Evolutionary conservation across 1,140 invertebrate species (phyloP), one percentile per base, ranked within the genome.

Genomic region (Rhynchophorus ferrugineus): DNA sequence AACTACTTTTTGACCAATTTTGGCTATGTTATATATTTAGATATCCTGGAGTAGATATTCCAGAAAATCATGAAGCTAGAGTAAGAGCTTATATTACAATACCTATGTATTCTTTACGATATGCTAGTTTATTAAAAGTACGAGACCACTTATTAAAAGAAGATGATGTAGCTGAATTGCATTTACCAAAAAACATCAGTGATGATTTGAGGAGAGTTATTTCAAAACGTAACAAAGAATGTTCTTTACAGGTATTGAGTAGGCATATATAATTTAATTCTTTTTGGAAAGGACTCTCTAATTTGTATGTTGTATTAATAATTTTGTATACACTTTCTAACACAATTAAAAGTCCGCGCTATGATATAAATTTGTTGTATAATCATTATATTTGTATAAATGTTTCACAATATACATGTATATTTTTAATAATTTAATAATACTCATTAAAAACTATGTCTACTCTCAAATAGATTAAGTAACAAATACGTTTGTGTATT

Each of bases 101-200:
- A 1, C 68, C 68, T 2, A 6, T 69, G 8, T 61, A 62, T 41
- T 67, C 58, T 58, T 61, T 69, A 49, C 56, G 57, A 43, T 61
- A 61, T 44, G 50, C 38, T 3, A 35, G 54, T 35, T 53, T 69
- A 46, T 42, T 68, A 44, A 41, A 41, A 38, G 22, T 69, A 19
- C 59, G 62, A 49, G 59, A 62, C 36, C 24, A 45, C 29, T 50
- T 68, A 37, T 44, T 50, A 13, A 33, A 39, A 37, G 19, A 46
- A 6, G 46, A 59, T 19, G 59, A 64, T 42, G 58, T 58, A 7
- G 64, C 64, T 42, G 3, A 39, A 13, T 54, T 69, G 48, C 61
- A 60, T 18, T 50, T 69, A 35, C 66, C 68, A 3, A 54, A 38
- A 39, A 21, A 48, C 21, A 52, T 69, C 20, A 57, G 24, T 36